Evolutionary conservation across 2,888 invertebrate species (phyloP).

Genomic region (Sinopyrophorus schimmeli): DNA sequence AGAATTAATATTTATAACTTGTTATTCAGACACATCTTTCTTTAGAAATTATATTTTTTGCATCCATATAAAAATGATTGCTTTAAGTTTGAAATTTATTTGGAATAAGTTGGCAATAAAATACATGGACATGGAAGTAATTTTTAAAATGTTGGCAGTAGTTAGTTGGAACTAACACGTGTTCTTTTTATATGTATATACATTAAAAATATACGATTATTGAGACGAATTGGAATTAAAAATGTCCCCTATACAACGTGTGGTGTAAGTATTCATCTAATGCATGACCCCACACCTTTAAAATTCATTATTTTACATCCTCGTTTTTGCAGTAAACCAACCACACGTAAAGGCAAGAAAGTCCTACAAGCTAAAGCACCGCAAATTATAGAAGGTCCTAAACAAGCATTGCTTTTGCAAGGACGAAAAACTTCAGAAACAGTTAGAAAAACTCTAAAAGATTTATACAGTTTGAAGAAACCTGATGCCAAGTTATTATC

Average conservation of each 20-base stretch:
- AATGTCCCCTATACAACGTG: slow-evolving; percentile 54
- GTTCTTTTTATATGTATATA: no score
- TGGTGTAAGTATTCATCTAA: slow-evolving; percentile 49
- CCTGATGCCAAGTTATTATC: slow-evolving; percentile 76
- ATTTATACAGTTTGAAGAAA: slow-evolving; percentile 85
- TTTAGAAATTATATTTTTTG: no score
- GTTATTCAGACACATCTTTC: no score
- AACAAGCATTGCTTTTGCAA: slow-evolving; percentile 81
- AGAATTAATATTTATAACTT: no score
- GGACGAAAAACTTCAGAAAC: slow-evolving; percentile 79
- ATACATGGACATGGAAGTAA: no score
- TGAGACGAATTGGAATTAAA: slow-evolving; percentile 31
- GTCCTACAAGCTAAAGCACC: slow-evolving; percentile 80
- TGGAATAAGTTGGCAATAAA: no score
- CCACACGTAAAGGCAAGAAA: slow-evolving; percentile 85
- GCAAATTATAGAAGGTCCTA: slow-evolving; percentile 85
- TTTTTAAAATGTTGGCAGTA: no score
- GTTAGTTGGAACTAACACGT: no score
- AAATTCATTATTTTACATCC: slow-evolving; percentile 5
- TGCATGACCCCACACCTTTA: not conserved
- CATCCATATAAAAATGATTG: no score
- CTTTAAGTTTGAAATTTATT: no score
- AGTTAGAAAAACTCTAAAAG: slow-evolving; percentile 75
- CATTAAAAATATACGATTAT: no score
- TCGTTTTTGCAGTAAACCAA: slow-evolving; percentile 73